Conservation (phyloP, 1,140 invertebrate species). For the Drosophila ambigua region DNA sequence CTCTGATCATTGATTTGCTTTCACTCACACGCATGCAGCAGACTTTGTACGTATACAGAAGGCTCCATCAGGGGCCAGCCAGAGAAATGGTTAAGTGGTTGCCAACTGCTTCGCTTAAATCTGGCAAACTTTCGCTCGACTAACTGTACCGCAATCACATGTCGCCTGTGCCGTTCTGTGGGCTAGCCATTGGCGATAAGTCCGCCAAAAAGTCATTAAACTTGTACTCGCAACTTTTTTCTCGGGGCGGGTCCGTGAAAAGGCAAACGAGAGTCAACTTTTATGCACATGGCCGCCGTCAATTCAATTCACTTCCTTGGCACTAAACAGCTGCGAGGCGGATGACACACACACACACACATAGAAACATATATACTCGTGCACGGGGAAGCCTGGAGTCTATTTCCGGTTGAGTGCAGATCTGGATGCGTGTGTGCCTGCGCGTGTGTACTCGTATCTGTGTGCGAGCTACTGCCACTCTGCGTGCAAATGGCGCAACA, state of each 20-base stretch:
- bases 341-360: no score
- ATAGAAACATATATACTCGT: no score
- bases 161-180: constrained; percentile 32
- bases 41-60: neutral
- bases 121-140: constrained; percentile 30
- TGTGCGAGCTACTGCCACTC: constrained; percentile 19
- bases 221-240: constrained; percentile 59
- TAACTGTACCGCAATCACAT: constrained; percentile 44
- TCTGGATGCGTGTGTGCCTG: constrained; percentile 7
- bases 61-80: neutral
- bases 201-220: constrained; percentile 74
- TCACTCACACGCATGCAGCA: neutral
- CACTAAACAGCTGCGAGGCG: constrained; percentile 49
- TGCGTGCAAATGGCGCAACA: constrained; percentile 66
- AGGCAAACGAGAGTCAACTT: constrained; percentile 50
- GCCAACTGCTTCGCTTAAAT: constrained; percentile 1
- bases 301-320: constrained; percentile 67
- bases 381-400: no score
- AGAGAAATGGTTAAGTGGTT: neutral
- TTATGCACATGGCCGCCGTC: constrained; percentile 54
- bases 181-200: constrained; percentile 30
- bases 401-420: neutral
- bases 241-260: constrained; percentile 31
- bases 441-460: constrained; percentile 15
- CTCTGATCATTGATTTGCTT: no score